Base-by-base conservation (phyloP, 2,797 vertebrate species). In the Hozukius guyotensis region DNA sequence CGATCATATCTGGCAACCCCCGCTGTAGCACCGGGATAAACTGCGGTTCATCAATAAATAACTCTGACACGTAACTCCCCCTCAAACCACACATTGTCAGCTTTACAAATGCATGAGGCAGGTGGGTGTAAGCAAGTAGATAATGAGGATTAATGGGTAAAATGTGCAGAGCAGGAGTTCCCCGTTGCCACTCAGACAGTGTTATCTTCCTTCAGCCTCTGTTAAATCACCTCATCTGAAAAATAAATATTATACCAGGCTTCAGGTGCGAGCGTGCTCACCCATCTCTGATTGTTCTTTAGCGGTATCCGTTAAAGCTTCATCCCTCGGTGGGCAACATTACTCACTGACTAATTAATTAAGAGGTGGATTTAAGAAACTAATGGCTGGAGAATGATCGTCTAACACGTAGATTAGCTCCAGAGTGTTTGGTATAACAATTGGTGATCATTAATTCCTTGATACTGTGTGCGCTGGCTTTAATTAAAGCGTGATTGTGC, bases 301-400 rank as follows among this genome's bases (percentile, higher is more conserved):
- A 22, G 59, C 34, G 3, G 73, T 1, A 4, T 53, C 20, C 22
- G 38, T 66, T 80, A 66, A 75, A 81, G 81, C 81, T 36, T 49
- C 72, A 56, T 77, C 38, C 68, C 83, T 86, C 85, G 3, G 67
- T 24, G 22, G 79, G 75, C 85, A 57, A 78, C 78, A 83, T 88
- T 83, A 80, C 82, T 91, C 90, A 88, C 81, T 49, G 63, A 68
- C 89, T 88, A 82, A 89, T 92, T 92, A 88, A 92, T 90, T 91
- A 90, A 84, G 74, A 74, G 72, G 79, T 78, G 77, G 83, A 68
- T 90, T 90, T 85, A 88, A 83, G 89, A 75, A 86, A 88, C 86
- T 88, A 91, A 92, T 83, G 73, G 85, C 82, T 84, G 65, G 22
- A 85, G 80, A 89, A 88, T 78, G 75, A 87, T 71, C 53, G 87